Base-by-base conservation (phyloP, 2,797 vertebrate species). In the Bufotes viridis region DNA sequence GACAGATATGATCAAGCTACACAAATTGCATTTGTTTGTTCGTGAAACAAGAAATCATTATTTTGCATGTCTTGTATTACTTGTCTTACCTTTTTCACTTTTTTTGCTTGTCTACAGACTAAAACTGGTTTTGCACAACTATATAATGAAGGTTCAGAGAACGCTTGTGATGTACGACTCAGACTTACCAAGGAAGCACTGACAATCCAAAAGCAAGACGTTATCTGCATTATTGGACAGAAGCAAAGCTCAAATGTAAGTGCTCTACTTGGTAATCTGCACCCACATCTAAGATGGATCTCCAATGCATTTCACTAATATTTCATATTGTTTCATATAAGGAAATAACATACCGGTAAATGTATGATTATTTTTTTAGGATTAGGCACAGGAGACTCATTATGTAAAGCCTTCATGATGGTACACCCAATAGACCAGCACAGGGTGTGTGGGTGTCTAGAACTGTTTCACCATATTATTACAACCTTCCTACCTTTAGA, bases 161-260 rank as follows among this genome's bases (percentile, higher is more conserved):
- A 97, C 90, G 94, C 96, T 87, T 97, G 95, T 81, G 97, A 98
- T 81, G 94, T 99, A 93, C 96, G 96, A 90, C 93, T 99, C 93
- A 96, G 96, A 94, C 93, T 99, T 93, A 97, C 95, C 65, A 97
- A 95, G 94, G 97, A 98, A 91, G 93, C 93, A 81, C 93, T 98
- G 92, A 98, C 96, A 90, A 93, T 99, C 91, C 98, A 99, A 94
- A 97, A 96, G 91, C 96, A 98, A 94, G 98, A 98, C 87, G 96
- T 99, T 91, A 86, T 99, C 92, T 96, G 96, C 92, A 94, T 96
- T 60, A 94, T 92, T 90, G 96, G 95, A 92, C 94, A 92, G 87
- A 93, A 95, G 91, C 94, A 93, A 89, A 93, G 95, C 91, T 92
- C 95, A 96, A 97, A 97, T 94, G 98, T 99, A 97, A 98, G 98